A percentile compares a stretch with the other conserved stretches of the same genome.
Evolutionary conservation across 1,140 invertebrate genomes (phyloP).

Genomic region (Plectrocnemia conspersa): DNA sequence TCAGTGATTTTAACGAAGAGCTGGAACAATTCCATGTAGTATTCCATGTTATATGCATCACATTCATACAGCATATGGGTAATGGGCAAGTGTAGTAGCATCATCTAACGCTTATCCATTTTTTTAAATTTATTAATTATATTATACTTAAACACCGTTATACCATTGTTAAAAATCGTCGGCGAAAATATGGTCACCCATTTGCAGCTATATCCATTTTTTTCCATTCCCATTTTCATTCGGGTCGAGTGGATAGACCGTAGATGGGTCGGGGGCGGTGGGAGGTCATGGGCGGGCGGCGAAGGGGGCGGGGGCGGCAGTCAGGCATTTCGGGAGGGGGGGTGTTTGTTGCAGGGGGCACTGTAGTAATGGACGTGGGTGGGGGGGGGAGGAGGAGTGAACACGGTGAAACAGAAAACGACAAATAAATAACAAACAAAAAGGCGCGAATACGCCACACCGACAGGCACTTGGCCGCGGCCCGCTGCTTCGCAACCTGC

Average conservation of each 20-base stretch:
- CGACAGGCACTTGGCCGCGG: constrained; percentile 9
- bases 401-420: constrained; percentile 27
- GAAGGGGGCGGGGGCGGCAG: constrained; percentile 1
- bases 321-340: no score
- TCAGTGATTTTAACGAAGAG: no score
- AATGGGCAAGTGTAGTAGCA: no score
- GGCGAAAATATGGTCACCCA: constrained; percentile 28
- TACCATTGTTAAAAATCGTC: no score
- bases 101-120: no score
- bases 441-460: constrained; percentile 26
- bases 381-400: constrained; percentile 5
- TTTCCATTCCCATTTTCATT: constrained; percentile 36
- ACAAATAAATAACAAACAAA: constrained; percentile 32
- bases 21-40: no score
- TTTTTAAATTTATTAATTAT: no score
- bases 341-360: neutral
- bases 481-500: neutral
- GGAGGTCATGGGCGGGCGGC: constrained; percentile 1
- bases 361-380: neutral
- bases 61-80: no score
- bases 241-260: constrained; percentile 32
- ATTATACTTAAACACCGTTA: no score
- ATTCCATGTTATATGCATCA: no score
- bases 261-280: constrained; percentile 7
- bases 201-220: constrained; percentile 30